Conservation (phyloP, 1,140 invertebrate genomes). For the Oryzaephilus surinamensis region DNA sequence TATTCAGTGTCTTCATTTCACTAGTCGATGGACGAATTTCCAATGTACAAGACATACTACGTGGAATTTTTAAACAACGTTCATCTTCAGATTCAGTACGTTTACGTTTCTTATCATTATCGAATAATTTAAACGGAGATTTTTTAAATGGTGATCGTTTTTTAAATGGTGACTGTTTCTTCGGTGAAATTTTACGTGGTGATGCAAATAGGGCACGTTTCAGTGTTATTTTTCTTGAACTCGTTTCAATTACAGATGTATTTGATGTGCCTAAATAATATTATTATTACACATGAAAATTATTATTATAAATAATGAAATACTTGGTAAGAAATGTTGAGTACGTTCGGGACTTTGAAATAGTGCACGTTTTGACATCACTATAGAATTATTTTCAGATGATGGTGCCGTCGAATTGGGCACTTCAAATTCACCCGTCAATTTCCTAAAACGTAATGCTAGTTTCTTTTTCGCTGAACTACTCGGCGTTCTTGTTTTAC, state of each 20-base stretch:
- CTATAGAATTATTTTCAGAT: no score
- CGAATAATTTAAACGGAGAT: conserved; percentile 12
- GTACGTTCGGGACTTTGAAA: conserved; percentile 49
- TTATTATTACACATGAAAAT: no score
- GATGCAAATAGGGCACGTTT: conserved; percentile 50
- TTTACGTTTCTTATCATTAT: conserved; percentile 34
- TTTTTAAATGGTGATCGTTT: no score
- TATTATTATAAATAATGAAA: conserved; percentile 9
- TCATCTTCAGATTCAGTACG: conserved; percentile 43
- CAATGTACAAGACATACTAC: conserved; percentile 44
- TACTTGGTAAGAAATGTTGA: conserved; percentile 24
- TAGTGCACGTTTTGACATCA: conserved; percentile 43
- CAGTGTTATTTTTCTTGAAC: conserved; percentile 37
- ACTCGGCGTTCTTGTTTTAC: conserved; percentile 31
- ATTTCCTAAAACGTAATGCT: conserved; percentile 33
- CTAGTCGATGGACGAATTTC: conserved; percentile 1
- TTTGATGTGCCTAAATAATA: no score
- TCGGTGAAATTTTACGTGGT: conserved; percentile 35
- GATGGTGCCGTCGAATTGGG: conserved; percentile 4
- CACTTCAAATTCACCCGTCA: conserved; percentile 24
- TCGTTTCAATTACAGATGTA: no score
- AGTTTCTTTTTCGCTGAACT: conserved; percentile 42
- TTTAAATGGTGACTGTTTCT: conserved; percentile 23
- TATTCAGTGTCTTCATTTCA: conserved; percentile 4
- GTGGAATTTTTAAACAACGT: conserved; percentile 30